Conservation (phyloP, 2,797 vertebrate species). For the Chelidonichthys spinosus region DNA sequence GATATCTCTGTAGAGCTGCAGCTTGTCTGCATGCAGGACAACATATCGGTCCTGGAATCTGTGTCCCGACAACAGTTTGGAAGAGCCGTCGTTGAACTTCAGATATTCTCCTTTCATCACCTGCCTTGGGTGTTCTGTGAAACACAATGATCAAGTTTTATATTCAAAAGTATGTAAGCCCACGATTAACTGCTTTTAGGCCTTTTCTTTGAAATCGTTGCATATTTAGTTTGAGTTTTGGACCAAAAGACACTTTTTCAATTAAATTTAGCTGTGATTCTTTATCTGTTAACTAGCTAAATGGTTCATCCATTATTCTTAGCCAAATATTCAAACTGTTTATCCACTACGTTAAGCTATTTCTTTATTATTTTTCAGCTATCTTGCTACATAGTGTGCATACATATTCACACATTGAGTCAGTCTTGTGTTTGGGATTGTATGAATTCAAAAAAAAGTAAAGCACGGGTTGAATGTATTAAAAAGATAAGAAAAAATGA, state of each 20-base stretch:
- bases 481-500: neutral
- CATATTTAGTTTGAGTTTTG: too few species aligned
- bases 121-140: slow-evolving; percentile 58
- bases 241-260: too few species aligned
- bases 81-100: slow-evolving; percentile 92
- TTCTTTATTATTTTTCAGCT: neutral
- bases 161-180: too few species aligned
- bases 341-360: neutral
- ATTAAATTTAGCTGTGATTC: too few species aligned
- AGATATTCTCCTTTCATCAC: slow-evolving; percentile 86
- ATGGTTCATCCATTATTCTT: neutral
- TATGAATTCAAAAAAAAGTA: neutral
- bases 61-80: slow-evolving; percentile 91
- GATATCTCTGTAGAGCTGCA: slow-evolving; percentile 92
- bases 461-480: neutral
- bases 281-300: too few species aligned
- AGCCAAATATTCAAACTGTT: neutral
- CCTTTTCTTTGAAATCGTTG: too few species aligned
- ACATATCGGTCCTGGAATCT: slow-evolving; percentile 96
- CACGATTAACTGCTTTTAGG: too few species aligned
- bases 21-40: slow-evolving; percentile 86
- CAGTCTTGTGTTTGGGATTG: too few species aligned
- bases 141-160: neutral
- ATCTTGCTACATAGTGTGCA: neutral
- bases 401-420: neutral